A percentile compares a stretch with the other conserved stretches of the same genome.
Evolutionary conservation across 2,797 vertebrate genomes (phyloP).

Genomic region (Bradypodion pumilum): DNA sequence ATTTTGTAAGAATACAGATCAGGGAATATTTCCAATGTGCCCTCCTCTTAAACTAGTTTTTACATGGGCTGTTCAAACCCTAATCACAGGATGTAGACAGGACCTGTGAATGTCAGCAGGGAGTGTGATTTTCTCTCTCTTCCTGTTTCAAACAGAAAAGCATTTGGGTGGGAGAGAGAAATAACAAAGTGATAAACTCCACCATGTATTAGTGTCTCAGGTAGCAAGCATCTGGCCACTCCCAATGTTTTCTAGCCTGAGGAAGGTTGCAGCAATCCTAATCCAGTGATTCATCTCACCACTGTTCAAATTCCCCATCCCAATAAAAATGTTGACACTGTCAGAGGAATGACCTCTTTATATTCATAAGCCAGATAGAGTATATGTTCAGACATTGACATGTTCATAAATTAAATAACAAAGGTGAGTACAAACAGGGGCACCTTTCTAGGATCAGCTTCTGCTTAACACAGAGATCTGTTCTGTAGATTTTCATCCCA

Average conservation of each 20-base stretch:
- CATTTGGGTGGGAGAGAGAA: no score
- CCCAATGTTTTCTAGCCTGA: not conserved
- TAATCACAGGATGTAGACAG: not conserved
- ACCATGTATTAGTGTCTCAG: no score
- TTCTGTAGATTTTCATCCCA: no score
- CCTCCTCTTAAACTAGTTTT: not conserved
- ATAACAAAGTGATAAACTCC: no score
- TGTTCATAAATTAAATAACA: not conserved
- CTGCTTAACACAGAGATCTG: not conserved
- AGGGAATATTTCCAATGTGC: no score
- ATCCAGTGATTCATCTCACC: not conserved
- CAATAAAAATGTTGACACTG: not conserved
- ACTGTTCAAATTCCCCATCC: not conserved
- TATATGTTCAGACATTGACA: no score
- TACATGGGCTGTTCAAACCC: not conserved
- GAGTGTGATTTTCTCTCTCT: not conserved
- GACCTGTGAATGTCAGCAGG: not conserved
- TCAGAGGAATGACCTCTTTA: not conserved
- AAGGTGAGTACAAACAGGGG: not conserved
- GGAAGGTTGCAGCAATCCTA: not conserved
- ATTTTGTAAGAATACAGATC: not conserved
- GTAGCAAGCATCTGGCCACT: no score
- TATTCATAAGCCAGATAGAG: not conserved
- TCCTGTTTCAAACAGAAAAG: not conserved
- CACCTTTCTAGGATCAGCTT: not conserved